These are phyloP conservation scores for Amyelois transitella DNA, from an alignment of 1,140 invertebrate species.

Conservation along the genomic window DNA sequence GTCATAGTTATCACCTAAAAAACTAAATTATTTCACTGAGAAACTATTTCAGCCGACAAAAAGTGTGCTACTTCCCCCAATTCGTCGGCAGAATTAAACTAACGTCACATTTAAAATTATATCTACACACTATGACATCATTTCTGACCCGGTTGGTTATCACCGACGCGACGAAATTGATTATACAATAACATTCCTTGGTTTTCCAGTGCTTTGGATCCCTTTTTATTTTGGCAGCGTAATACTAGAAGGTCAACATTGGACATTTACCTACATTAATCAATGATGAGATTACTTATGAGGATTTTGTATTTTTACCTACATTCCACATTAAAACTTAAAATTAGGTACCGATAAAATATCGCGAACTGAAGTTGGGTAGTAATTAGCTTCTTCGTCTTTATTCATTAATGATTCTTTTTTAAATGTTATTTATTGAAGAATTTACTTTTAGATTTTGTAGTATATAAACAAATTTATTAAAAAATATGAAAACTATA, in stretches of 20 bases:
- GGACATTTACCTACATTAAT: background rate
- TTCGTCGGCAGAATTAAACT: constrained; percentile 45
- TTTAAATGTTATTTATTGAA: too few species aligned
- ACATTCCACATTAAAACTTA: too few species aligned
- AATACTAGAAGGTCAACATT: constrained; percentile 32
- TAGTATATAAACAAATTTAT: too few species aligned
- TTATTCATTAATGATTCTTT: too few species aligned
- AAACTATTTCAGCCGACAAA: constrained; percentile 1
- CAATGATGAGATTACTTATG: too few species aligned
- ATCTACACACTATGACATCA: constrained; percentile 54
- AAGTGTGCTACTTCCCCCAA: constrained; percentile 13
- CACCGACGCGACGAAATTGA: constrained; percentile 24
- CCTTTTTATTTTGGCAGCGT: constrained; percentile 32
- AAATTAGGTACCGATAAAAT: too few species aligned
- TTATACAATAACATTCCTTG: constrained; percentile 31
- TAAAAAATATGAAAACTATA: too few species aligned
- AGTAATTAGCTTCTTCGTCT: too few species aligned
- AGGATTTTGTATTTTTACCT: too few species aligned
- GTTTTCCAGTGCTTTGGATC: background rate
- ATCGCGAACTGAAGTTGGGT: too few species aligned
- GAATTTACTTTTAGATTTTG: too few species aligned
- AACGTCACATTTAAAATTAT: constrained; percentile 68
- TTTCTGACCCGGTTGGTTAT: constrained; percentile 47
- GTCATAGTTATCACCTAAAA: constrained; percentile 33
- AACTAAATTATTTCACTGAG: background rate